phyloP scores from a whole-genome alignment of 2,888 invertebrate genomes.

The Metalampra italica region DNA sequence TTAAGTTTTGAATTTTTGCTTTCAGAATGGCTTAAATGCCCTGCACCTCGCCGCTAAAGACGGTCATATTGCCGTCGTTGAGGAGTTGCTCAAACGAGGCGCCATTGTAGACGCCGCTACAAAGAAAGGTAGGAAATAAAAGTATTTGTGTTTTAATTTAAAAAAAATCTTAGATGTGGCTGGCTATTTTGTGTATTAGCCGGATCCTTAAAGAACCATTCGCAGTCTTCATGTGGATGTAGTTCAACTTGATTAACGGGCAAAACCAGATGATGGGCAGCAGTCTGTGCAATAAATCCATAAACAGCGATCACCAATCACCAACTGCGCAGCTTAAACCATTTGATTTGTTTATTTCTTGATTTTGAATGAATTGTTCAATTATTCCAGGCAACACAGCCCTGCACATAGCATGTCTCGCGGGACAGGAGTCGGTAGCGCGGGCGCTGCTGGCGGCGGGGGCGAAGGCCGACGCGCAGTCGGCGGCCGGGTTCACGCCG shows the following conservation, averaged over 20 bases:
- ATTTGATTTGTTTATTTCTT: too few relatives aligned
- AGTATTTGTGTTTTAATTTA: not conserved
- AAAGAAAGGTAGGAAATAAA: slow-evolving; percentile 90
- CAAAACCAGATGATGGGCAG: too few relatives aligned
- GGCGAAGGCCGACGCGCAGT: slow-evolving; percentile 97
- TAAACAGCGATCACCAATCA: too few relatives aligned
- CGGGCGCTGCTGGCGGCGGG: slow-evolving; percentile 93
- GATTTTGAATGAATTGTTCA: too few relatives aligned
- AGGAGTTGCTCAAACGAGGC: slow-evolving; percentile 92
- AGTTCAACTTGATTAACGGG: too few relatives aligned
- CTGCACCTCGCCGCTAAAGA: slow-evolving; percentile 98
- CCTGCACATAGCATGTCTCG: slow-evolving; percentile 97
- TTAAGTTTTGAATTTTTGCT: slow-evolving; percentile 16
- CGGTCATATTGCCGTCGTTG: slow-evolving; percentile 96
- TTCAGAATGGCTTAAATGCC: slow-evolving; percentile 97
- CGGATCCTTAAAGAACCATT: too few relatives aligned
- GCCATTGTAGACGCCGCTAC: slow-evolving; percentile 97
- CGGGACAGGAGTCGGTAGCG: slow-evolving; percentile 97
- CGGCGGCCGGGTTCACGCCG: slow-evolving; percentile 98
- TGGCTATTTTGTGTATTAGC: too few relatives aligned
- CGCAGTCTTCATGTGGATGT: too few relatives aligned
- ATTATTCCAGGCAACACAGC: slow-evolving; percentile 84
- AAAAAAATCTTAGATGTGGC: too few relatives aligned
- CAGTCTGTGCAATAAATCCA: too few relatives aligned
- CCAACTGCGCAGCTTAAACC: too few relatives aligned